Conservation (phyloP, 2,797 vertebrate species). For the Dallia pectoralis region DNA sequence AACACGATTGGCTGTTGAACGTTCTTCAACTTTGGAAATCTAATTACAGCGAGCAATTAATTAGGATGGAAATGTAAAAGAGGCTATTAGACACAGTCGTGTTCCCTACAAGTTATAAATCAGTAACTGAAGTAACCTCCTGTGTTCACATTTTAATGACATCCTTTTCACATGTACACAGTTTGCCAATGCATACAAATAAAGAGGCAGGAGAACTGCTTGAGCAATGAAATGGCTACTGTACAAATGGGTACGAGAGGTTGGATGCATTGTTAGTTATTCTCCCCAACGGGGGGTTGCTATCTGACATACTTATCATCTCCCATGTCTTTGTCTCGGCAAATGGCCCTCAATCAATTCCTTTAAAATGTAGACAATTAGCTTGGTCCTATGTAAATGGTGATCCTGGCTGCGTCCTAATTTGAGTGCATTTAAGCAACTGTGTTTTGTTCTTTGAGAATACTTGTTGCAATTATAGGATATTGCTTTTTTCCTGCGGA, state of each 20-base stretch:
- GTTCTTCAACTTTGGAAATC: slow-evolving; percentile 74
- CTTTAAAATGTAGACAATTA: slow-evolving; percentile 86
- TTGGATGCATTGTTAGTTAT: slow-evolving; percentile 81
- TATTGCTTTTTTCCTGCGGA: slow-evolving; percentile 59
- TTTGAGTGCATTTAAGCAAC: slow-evolving; percentile 76
- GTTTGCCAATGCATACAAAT: slow-evolving; percentile 51
- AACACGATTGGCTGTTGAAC: slow-evolving; percentile 71
- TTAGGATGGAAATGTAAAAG: slow-evolving; percentile 70
- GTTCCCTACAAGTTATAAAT: slow-evolving; percentile 13
- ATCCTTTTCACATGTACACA: slow-evolving; percentile 36
- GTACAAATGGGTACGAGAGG: slow-evolving; percentile 70
- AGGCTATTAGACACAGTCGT: slow-evolving; percentile 29
- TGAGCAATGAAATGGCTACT: slow-evolving; percentile 66
- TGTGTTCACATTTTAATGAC: slow-evolving; percentile 46
- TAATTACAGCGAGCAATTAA: slow-evolving; percentile 77
- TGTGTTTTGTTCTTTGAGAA: slow-evolving; percentile 70
- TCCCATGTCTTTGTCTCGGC: slow-evolving; percentile 84
- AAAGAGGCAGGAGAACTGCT: slow-evolving; percentile 76
- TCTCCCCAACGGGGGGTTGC: slow-evolving; percentile 78
- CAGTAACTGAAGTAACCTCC: slow-evolving; percentile 6
- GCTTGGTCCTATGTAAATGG: slow-evolving; percentile 79
- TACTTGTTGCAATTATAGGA: slow-evolving; percentile 77
- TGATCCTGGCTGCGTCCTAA: slow-evolving; percentile 64
- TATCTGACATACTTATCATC: slow-evolving; percentile 83
- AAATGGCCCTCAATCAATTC: slow-evolving; percentile 86